Percentiles rank a stretch among this genome's conserved stretches.
Conservation (phyloP, 2,113 vertebrate genomes). For the Paedocypris sp. region DNA sequence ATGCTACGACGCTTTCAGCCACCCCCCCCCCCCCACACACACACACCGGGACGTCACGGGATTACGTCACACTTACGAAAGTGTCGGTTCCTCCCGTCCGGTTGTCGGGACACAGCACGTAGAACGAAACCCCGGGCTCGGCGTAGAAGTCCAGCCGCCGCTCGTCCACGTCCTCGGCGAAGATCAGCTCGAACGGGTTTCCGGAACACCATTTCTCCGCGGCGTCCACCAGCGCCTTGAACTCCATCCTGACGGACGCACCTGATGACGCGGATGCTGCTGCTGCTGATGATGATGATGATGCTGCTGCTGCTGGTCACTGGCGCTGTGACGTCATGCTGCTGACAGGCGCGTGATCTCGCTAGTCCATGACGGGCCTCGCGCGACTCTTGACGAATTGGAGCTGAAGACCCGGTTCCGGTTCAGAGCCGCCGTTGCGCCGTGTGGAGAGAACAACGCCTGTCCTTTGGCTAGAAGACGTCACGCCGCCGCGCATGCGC, state of each 20-base stretch:
- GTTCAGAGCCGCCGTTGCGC: neutral
- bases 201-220: slow-evolving; percentile 91
- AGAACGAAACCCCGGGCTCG: slow-evolving; percentile 91
- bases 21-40: neutral
- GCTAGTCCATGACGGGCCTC: slow-evolving; percentile 40
- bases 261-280: slow-evolving; percentile 50
- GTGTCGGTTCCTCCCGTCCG: slow-evolving; percentile 76
- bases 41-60: neutral
- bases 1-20: too few relatives aligned
- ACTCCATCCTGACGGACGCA: slow-evolving; percentile 70
- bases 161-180: slow-evolving; percentile 86
- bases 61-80: slow-evolving; percentile 73
- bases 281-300: neutral
- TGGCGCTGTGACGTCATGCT: slow-evolving; percentile 48
- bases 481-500: slow-evolving; percentile 38
- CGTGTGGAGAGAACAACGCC: slow-evolving; percentile 27
- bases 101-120: slow-evolving; percentile 82
- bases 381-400: slow-evolving; percentile 47
- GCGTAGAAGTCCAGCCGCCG: slow-evolving; percentile 94
- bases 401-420: slow-evolving; percentile 19
- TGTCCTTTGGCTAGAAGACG: slow-evolving; percentile 55
- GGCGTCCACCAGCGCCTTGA: slow-evolving; percentile 89
- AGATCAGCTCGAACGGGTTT: slow-evolving; percentile 92
- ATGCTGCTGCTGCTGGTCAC: slow-evolving; percentile 12
- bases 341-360: slow-evolving; percentile 18